Percentiles rank a stretch among this genome's conserved stretches.
These are phyloP conservation scores for Poecilobothrus nobilitatus DNA, from an alignment of 2,888 invertebrate species.

Conservation along the genomic window DNA sequence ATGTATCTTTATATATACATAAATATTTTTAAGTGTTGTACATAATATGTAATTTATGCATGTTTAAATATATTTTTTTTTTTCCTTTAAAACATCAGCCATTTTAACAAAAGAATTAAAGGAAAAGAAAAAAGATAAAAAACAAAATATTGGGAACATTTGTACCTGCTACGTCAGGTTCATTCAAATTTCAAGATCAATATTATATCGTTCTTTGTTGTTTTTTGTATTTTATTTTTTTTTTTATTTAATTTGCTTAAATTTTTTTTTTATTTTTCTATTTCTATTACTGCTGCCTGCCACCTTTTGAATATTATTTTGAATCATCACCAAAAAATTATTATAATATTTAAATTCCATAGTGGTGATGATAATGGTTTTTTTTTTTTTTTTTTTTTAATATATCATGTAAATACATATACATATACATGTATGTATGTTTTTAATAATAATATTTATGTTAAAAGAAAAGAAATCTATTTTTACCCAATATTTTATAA, in stretches of 20 bases:
- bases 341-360: not conserved
- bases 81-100: not conserved
- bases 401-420: not conserved
- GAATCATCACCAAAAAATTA: not conserved
- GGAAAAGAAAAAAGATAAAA: too few species aligned
- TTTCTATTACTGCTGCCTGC: not conserved
- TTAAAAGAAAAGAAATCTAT: too few species aligned
- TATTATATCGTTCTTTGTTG: not conserved
- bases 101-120: not conserved
- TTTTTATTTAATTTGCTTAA: not conserved
- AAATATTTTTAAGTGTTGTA: too few species aligned
- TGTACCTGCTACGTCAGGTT: conserved; percentile 6
- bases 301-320: not conserved
- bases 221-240: not conserved
- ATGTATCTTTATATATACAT: too few species aligned
- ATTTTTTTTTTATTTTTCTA: not conserved
- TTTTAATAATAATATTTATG: too few species aligned
- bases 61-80: too few species aligned
- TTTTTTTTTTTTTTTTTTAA: not conserved
- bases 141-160: not conserved
- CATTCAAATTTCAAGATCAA: conserved; percentile 4
- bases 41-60: too few species aligned
- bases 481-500: too few species aligned
- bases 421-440: too few species aligned
- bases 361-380: not conserved